Evolutionary conservation across 2,113 vertebrate species (phyloP).

Genomic region (Oenanthe melanoleuca): DNA sequence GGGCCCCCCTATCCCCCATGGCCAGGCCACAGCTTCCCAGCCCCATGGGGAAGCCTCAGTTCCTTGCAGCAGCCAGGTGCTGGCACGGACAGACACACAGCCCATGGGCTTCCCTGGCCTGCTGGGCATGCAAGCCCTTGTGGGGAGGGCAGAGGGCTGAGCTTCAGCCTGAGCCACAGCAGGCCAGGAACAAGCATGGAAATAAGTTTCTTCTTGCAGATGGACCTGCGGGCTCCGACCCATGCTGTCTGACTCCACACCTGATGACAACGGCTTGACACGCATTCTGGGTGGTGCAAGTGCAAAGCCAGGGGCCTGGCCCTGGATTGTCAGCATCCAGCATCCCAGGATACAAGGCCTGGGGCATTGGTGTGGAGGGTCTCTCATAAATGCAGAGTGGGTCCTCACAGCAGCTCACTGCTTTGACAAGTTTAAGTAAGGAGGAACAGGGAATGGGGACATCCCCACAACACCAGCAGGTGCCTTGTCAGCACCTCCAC

Average conservation of each 20-base stretch:
- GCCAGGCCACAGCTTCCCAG: background rate
- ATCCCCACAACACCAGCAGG: too few relatives aligned
- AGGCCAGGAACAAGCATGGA: too few relatives aligned
- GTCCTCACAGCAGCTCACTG: conserved; percentile 44
- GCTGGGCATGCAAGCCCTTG: too few relatives aligned
- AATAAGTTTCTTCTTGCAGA: background rate
- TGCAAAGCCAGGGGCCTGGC: background rate
- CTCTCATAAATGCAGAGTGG: background rate
- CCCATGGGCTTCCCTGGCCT: too few relatives aligned
- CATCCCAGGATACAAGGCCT: rapidly evolving
- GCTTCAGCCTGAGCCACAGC: too few relatives aligned
- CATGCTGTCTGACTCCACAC: too few relatives aligned
- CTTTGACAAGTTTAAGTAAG: background rate
- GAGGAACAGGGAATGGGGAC: too few relatives aligned
- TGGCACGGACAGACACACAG: background rate
- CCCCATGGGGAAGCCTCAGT: background rate
- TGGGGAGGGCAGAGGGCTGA: too few relatives aligned
- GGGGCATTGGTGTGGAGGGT: background rate
- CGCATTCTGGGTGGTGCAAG: too few relatives aligned
- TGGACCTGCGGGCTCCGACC: background rate
- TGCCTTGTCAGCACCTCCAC: too few relatives aligned
- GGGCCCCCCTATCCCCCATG: background rate
- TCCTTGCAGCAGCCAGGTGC: background rate
- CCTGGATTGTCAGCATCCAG: conserved; percentile 2
- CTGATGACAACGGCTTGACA: too few relatives aligned